Conservation (phyloP, 2,797 vertebrate species). For the Morus bassanus region DNA sequence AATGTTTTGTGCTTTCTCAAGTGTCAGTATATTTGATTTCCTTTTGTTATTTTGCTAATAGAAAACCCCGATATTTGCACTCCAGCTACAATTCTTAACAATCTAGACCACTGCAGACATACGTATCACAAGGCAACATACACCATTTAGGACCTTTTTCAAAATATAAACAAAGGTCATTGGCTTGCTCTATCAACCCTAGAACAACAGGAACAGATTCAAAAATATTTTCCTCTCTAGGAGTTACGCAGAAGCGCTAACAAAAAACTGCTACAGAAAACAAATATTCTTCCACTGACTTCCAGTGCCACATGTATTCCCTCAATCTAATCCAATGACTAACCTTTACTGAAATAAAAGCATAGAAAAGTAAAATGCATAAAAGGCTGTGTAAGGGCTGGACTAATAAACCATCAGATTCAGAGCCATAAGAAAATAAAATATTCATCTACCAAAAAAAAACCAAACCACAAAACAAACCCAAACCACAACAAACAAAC, state of each 20-base stretch:
- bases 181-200: neutral
- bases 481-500: neutral
- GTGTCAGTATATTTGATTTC: neutral
- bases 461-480: too few relatives aligned
- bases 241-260: neutral
- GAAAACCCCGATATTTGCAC: neutral
- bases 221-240: neutral
- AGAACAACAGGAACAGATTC: neutral
- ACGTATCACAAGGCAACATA: neutral
- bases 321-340: neutral
- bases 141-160: neutral
- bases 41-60: neutral
- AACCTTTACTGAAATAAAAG: neutral
- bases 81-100: neutral
- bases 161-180: neutral
- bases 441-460: neutral
- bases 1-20: neutral
- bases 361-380: neutral
- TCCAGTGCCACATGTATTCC: neutral
- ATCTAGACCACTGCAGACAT: neutral
- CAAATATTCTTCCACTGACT: neutral
- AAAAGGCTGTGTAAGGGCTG: neutral
- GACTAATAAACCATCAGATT: neutral
- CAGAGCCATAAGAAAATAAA: neutral
- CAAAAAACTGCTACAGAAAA: neutral